Evolutionary conservation across 2,888 invertebrate genomes (phyloP), one percentile per base, ranked within the genome.

Genomic region (Dorcus parallelipipedus): DNA sequence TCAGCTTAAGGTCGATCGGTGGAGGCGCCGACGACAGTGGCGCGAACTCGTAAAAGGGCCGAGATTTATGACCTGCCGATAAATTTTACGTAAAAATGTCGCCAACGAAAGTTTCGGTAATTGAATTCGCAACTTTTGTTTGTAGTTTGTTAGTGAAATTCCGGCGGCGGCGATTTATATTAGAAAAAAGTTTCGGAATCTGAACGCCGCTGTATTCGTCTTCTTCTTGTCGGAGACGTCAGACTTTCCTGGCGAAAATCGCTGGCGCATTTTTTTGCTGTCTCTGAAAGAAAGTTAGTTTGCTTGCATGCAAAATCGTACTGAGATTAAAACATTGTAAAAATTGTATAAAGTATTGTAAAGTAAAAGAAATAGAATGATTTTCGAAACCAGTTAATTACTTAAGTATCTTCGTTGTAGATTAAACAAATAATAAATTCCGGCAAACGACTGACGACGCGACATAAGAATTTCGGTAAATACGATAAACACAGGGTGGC

Each of bases 51-150:
- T 45, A 10, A 45, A 45, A 45, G 23, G 14, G 41, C 41, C n/a
- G 63, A 67, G 66, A 69, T 69, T 68, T 68, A 69, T 69, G 59
- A 60, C 56, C 60, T 59, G 63, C 66, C 68, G 65, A 69, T 69
- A 69, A 67, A 69, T 67, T 67, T 65, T 64, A 67, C 64, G 67
- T 67, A 62, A 64, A 65, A 69, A 67, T 67, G 67, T 64, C 66
- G 61, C 63, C 67, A 66, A 67, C 67, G 67, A 67, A 67, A 68
- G 67, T 68, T 68, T 62, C 65, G 47, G 66, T 69, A 69, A 69
- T 68, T 69, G 69, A 68, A 69, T 68, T 67, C 67, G 43, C 17
- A 53, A 53, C 53, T 53, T 53, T 53, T 53, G 53, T 53, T 53
- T 53, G 53, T 47, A 43, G 43, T 42, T 53, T 53, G 53, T 53